Conservation (phyloP, 1,140 invertebrate species). For the Halictus rubicundus region DNA sequence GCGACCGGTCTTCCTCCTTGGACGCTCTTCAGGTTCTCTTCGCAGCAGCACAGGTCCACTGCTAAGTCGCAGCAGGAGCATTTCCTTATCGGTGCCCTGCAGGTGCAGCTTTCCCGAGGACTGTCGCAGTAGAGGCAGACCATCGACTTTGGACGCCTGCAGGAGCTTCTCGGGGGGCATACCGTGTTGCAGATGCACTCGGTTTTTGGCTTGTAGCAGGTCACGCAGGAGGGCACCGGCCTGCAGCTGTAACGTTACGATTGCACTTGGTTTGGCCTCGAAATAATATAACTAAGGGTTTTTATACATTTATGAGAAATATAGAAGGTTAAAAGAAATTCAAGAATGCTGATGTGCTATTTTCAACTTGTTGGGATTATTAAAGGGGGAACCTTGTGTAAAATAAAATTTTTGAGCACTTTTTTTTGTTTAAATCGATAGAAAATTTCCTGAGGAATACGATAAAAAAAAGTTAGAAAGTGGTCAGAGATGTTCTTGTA, state of each 20-base stretch:
- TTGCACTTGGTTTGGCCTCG: too few species aligned
- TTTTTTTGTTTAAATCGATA: too few species aligned
- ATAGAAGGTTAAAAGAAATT: too few species aligned
- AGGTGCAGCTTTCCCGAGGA: slow-evolving; percentile 56
- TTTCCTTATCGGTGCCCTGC: slow-evolving; percentile 51
- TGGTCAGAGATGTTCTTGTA: too few species aligned
- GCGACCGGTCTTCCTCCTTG: slow-evolving; percentile 23
- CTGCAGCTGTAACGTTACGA: slow-evolving; percentile 13
- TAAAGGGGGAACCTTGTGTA: too few species aligned
- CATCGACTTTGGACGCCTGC: slow-evolving; percentile 39
- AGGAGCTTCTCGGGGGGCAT: background rate
- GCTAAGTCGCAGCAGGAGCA: slow-evolving; percentile 56
- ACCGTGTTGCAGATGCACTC: slow-evolving; percentile 15
- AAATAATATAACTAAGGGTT: too few species aligned
- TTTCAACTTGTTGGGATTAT: too few species aligned
- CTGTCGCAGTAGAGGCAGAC: slow-evolving; percentile 65
- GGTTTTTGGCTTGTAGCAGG: slow-evolving; percentile 14
- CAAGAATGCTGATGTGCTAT: too few species aligned
- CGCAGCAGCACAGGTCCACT: slow-evolving; percentile 54
- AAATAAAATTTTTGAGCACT: too few species aligned
- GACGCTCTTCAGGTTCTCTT: slow-evolving; percentile 6
- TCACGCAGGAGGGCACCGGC: background rate
- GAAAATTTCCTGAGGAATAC: too few species aligned
- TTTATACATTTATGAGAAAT: too few species aligned
- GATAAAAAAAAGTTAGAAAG: too few species aligned